Conservation (phyloP, 2,888 invertebrate genomes). For the Caenorhabditis doughertyi region DNA sequence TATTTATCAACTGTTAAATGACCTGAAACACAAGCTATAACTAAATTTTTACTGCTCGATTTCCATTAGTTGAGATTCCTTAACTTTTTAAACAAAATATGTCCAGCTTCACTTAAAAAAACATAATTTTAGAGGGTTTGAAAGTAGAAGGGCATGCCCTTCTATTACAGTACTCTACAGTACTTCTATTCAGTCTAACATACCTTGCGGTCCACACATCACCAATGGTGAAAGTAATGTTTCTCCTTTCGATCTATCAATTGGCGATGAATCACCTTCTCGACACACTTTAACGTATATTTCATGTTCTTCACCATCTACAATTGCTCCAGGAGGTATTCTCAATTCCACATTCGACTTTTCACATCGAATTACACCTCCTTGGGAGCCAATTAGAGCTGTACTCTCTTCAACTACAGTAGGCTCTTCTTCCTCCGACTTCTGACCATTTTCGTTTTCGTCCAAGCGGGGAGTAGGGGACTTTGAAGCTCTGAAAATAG, state of each 20-base stretch:
- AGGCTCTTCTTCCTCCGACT: slow-evolving; percentile 65
- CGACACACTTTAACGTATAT: slow-evolving; percentile 89
- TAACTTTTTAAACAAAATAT: too few relatives aligned
- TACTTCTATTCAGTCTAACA: not conserved
- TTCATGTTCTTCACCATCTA: slow-evolving; percentile 90
- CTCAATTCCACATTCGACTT: slow-evolving; percentile 93
- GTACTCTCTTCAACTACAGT: slow-evolving; percentile 72
- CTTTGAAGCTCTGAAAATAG: slow-evolving; percentile 28
- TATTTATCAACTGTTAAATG: too few relatives aligned
- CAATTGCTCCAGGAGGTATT: slow-evolving; percentile 92
- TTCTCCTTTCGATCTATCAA: slow-evolving; percentile 95
- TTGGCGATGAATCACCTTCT: slow-evolving; percentile 87
- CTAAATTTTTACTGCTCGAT: too few relatives aligned
- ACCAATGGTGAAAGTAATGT: slow-evolving; percentile 94
- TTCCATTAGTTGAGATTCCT: too few relatives aligned
- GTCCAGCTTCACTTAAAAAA: too few relatives aligned
- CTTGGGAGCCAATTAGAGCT: slow-evolving; percentile 82
- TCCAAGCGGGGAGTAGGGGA: slow-evolving; percentile 58
- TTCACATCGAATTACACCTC: slow-evolving; percentile 91
- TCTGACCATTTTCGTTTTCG: slow-evolving; percentile 58
- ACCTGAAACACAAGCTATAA: too few relatives aligned
- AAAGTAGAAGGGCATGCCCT: too few relatives aligned
- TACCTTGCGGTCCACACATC: slow-evolving; percentile 93
- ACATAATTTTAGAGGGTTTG: too few relatives aligned
- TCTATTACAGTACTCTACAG: too few relatives aligned